Evolutionary conservation across 2,888 invertebrate species (phyloP).

Genomic region (Meghimatium bilineatum): DNA sequence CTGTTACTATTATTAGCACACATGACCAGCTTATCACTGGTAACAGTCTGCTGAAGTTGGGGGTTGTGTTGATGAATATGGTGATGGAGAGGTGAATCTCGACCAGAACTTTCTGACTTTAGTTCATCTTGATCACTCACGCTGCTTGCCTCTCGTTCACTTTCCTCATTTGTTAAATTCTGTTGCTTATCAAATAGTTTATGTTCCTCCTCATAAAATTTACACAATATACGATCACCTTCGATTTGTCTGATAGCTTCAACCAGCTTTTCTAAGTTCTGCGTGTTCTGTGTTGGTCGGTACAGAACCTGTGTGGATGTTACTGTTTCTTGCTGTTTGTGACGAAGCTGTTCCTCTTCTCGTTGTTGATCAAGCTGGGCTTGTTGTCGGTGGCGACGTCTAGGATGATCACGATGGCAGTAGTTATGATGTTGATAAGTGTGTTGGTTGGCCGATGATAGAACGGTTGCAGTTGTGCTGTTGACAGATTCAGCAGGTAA

Average conservation of each 20-base stretch:
- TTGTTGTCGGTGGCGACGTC: constrained; percentile 34
- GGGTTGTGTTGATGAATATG: constrained; percentile 21
- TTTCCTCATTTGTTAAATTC: constrained; percentile 57
- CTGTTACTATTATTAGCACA: not conserved
- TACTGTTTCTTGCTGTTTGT: constrained; percentile 14
- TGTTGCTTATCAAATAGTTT: constrained; percentile 36
- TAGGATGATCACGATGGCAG: constrained; percentile 44
- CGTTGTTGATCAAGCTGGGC: constrained; percentile 5
- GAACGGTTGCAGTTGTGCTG: not conserved
- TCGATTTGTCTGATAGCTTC: constrained; percentile 89
- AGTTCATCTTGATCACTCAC: constrained; percentile 63
- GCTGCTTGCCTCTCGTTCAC: constrained; percentile 60
- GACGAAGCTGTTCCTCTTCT: not conserved
- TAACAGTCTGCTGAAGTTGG: not conserved
- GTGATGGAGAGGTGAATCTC: constrained; percentile 59
- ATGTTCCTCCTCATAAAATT: constrained; percentile 37
- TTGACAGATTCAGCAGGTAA: not conserved
- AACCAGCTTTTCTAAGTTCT: constrained; percentile 97
- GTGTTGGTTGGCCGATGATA: not conserved
- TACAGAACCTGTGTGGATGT: not conserved
- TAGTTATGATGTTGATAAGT: constrained; percentile 34
- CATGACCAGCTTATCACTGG: not conserved
- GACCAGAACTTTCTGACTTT: constrained; percentile 63
- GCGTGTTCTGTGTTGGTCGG: constrained; percentile 82
- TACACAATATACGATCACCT: constrained; percentile 46